Percentiles rank a stretch among this genome's conserved stretches.
Evolutionary conservation across 2,888 invertebrate species (phyloP).

Genomic region (Eristalis arbustorum): DNA sequence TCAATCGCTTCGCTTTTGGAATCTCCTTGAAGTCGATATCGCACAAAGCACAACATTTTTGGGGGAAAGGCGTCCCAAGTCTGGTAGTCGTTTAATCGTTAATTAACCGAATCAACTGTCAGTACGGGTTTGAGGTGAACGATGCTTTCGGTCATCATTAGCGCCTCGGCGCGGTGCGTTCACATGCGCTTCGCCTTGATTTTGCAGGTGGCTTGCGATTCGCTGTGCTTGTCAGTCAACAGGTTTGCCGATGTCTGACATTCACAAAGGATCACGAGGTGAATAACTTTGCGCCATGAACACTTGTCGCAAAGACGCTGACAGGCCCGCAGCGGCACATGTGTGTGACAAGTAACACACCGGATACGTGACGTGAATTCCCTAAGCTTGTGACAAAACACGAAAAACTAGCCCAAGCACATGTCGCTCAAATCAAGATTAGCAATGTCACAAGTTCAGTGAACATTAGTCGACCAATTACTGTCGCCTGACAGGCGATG

Average conservation of each 20-base stretch:
- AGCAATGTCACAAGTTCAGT: constrained; percentile 11
- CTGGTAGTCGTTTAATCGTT: neutral
- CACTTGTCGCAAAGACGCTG: neutral
- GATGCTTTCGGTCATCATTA: neutral
- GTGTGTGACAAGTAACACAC: neutral
- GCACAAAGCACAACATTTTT: neutral
- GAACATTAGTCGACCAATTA: neutral
- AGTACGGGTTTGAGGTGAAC: neutral
- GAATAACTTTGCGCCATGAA: neutral
- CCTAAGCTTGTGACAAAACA: neutral
- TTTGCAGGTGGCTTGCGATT: neutral
- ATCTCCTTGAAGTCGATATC: neutral
- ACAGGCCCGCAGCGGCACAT: neutral
- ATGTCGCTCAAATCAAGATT: neutral
- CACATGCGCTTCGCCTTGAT: neutral
- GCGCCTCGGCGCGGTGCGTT: neutral
- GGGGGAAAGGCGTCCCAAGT: neutral
- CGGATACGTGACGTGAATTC: neutral
- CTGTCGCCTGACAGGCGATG: neutral
- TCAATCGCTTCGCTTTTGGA: neutral
- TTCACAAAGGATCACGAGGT: neutral
- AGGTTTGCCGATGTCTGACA: neutral
- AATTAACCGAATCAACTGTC: neutral
- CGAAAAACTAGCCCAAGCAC: neutral
- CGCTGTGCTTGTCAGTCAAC: neutral